Evolutionary conservation across 2,888 invertebrate genomes (phyloP).

Genomic region (Drosophila helvetica): DNA sequence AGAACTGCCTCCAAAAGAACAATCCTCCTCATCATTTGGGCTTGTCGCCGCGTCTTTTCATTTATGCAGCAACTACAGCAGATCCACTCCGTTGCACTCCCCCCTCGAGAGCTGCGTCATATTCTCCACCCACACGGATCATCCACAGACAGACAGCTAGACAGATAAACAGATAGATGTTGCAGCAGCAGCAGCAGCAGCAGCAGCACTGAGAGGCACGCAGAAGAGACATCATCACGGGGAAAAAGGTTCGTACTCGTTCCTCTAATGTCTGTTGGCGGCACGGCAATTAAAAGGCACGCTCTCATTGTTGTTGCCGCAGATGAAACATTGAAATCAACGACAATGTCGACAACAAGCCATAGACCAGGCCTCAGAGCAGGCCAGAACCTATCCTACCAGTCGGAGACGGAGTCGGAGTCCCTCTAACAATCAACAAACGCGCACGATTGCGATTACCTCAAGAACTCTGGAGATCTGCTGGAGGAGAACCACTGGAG

Average conservation of each 20-base stretch:
- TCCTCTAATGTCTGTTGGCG: slow-evolving; percentile 73
- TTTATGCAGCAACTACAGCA: slow-evolving; percentile 40
- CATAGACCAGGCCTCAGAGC: slow-evolving; percentile 33
- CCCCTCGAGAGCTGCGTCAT: slow-evolving; percentile 58
- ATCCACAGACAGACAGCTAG: slow-evolving; percentile 32
- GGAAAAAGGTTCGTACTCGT: slow-evolving; percentile 28
- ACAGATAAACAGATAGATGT: slow-evolving; percentile 25
- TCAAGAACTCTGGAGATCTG: neutral
- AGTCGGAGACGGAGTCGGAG: neutral
- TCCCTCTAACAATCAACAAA: slow-evolving; percentile 45
- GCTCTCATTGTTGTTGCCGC: slow-evolving; percentile 68
- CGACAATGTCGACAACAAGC: slow-evolving; percentile 63
- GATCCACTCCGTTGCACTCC: neutral
- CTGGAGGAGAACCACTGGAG: slow-evolving; percentile 16
- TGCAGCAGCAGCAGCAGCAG: slow-evolving; percentile 23
- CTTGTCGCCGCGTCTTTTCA: slow-evolving; percentile 48
- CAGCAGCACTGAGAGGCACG: slow-evolving; percentile 12
- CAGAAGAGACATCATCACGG: slow-evolving; percentile 19
- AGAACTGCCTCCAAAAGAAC: slow-evolving; percentile 20
- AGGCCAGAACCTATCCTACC: slow-evolving; percentile 15
- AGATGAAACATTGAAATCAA: slow-evolving; percentile 77
- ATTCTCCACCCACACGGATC: slow-evolving; percentile 71
- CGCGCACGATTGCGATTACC: slow-evolving; percentile 42
- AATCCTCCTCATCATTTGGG: slow-evolving; percentile 8
- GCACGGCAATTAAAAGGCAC: slow-evolving; percentile 77